Evolutionary conservation across 2,113 vertebrate genomes (phyloP), one percentile per base, ranked within the genome.

Genomic region (Hippoglossus stenolepis): DNA sequence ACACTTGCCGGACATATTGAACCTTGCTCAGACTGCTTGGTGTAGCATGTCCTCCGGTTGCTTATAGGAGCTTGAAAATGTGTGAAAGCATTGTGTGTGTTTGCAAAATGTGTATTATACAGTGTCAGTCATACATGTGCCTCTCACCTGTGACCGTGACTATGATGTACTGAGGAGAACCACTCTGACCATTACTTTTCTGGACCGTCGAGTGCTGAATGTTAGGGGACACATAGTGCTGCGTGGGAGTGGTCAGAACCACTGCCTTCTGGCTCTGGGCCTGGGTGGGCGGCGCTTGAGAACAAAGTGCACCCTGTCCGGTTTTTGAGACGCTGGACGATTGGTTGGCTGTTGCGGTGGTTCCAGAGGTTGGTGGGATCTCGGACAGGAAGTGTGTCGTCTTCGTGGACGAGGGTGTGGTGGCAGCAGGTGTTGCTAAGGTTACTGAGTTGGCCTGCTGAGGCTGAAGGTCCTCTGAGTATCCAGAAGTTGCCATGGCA

Each of bases 401-500:
- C 80, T 92, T 92, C 17, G 87, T 66, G 0, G 91, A 84, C 2
- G 92, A 89, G 77, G 92, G 87, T 17, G 92, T 84, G 88, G 91
- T 73, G 40, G 91, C 70, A 18, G 90, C 63, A 61, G 93, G 73
- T 58, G 93, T 94, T 84, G 93, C 88, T 65, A 94, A 93, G 68
- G 93, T 93, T 60, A 94, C 92, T 13, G 90, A 77, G 20, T 93
- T 93, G 74, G 93, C 93, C 76, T 95, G 93, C 84, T 95, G 94
- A 85, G 95, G 93, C 92, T 95, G 96, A 77, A 96, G 95, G 93
- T 97, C 96, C 13, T 96, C 92, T 17, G 95, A 94, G 51, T 95
- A 97, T 59, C 95, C 94, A 85, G 96, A 94, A 77, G 97, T 97
- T 91, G 96, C 96, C 97, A 97, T 97, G 91, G 89, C 91, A 92